A percentile compares a stretch with the other conserved stretches of the same genome.
phyloP scores from a whole-genome alignment of 2,113 vertebrate species.

The Leptodactylus fuscus region DNA sequence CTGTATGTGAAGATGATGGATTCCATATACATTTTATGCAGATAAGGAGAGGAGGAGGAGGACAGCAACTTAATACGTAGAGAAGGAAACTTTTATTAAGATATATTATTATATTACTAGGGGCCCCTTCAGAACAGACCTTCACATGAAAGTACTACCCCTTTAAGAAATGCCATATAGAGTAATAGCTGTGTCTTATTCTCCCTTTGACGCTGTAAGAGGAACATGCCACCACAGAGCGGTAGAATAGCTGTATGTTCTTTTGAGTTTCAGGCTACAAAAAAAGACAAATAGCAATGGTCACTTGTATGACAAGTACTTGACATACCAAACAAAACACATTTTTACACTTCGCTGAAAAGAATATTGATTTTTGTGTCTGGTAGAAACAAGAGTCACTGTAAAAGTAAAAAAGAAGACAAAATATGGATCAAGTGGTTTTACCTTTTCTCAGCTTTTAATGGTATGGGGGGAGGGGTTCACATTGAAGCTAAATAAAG shows the following conservation, averaged over 20 bases:
- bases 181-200: neutral
- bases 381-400: conserved; percentile 5
- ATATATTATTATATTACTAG: too few relatives aligned
- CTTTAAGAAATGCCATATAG: neutral
- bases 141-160: too few relatives aligned
- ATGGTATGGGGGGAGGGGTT: neutral
- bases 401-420: conserved; percentile 8
- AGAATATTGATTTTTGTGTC: conserved; percentile 38
- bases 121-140: too few relatives aligned
- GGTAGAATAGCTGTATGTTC: neutral
- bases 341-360: conserved; percentile 49
- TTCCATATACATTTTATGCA: too few relatives aligned
- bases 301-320: conserved; percentile 44
- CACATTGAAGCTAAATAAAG: conserved; percentile 8
- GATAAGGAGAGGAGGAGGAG: too few relatives aligned
- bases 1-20: too few relatives aligned
- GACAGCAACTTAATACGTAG: too few relatives aligned
- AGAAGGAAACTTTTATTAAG: too few relatives aligned
- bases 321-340: conserved; percentile 47
- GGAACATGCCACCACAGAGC: neutral
- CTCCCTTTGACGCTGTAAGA: neutral
- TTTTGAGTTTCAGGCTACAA: conserved; percentile 9
- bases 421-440: conserved; percentile 5
- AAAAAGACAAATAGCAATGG: conserved; percentile 38
- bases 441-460: neutral